A percentile compares a stretch with the other conserved stretches of the same genome.
Evolutionary conservation across 2,113 vertebrate genomes (phyloP).

Genomic region (Haplotaxodon microlepis): DNA sequence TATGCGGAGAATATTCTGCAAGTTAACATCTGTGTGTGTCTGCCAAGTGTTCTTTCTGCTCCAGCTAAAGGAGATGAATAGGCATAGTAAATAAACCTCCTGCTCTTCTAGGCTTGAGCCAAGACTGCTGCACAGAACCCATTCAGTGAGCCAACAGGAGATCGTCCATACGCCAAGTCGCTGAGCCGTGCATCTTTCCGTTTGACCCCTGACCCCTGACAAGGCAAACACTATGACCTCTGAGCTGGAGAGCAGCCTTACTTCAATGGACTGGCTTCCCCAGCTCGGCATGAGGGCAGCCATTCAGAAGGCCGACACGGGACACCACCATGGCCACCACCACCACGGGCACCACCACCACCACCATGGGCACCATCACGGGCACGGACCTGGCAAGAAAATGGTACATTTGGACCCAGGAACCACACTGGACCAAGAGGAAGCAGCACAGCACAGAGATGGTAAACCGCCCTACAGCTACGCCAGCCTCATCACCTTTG

Average conservation of each 20-base stretch:
- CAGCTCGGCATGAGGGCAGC: slow-evolving; percentile 86
- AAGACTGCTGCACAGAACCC: slow-evolving; percentile 54
- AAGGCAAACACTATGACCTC: slow-evolving; percentile 77
- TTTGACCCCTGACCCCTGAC: background rate
- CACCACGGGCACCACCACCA: slow-evolving; percentile 49
- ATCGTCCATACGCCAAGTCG: slow-evolving; percentile 13
- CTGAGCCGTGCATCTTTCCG: slow-evolving; percentile 6
- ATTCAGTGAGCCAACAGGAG: slow-evolving; percentile 57
- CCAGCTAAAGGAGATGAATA: slow-evolving; percentile 40
- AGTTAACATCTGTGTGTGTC: slow-evolving; percentile 38
- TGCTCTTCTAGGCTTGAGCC: slow-evolving; percentile 63
- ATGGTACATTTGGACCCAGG: slow-evolving; percentile 77
- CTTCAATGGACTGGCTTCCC: slow-evolving; percentile 92
- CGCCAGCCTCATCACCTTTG: slow-evolving; percentile 90
- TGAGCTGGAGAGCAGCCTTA: slow-evolving; percentile 89
- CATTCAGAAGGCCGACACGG: slow-evolving; percentile 79
- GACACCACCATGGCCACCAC: slow-evolving; percentile 47
- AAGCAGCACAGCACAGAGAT: slow-evolving; percentile 85
- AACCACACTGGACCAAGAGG: slow-evolving; percentile 85
- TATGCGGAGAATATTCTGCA: slow-evolving; percentile 38
- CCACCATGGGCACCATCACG: slow-evolving; percentile 47
- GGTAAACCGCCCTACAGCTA: slow-evolving; percentile 92
- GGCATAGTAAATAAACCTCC: slow-evolving; percentile 49
- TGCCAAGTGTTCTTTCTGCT: slow-evolving; percentile 48
- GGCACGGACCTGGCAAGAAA: slow-evolving; percentile 78